Percentiles rank a stretch among this genome's conserved stretches.
These are phyloP conservation scores for Bedellia somnulentella DNA, from an alignment of 2,888 invertebrate species.

Conservation along the genomic window DNA sequence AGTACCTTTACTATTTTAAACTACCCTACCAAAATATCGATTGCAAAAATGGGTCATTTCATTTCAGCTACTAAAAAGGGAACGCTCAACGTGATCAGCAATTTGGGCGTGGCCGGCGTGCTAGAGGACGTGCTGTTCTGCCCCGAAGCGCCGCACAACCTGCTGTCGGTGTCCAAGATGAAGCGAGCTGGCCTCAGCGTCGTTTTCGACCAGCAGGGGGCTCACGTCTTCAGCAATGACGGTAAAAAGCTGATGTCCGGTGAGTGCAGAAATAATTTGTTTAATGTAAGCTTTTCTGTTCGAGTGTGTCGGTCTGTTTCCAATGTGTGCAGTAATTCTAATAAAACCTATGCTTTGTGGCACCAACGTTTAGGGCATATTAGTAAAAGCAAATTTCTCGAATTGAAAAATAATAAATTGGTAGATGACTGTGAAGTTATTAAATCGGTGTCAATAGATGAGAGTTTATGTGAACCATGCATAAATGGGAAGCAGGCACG, in stretches of 20 bases:
- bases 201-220: slow-evolving; percentile 16
- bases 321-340: slow-evolving; percentile 4
- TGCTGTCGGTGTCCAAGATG: slow-evolving; percentile 16
- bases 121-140: slow-evolving; percentile 15
- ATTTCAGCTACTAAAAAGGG: slow-evolving; percentile 18
- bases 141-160: slow-evolving; percentile 17
- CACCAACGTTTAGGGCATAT: slow-evolving; percentile 17
- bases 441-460: slow-evolving; percentile 7
- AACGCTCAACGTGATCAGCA: slow-evolving; percentile 14
- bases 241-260: slow-evolving; percentile 9
- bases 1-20: slow-evolving; percentile 10
- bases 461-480: slow-evolving; percentile 21
- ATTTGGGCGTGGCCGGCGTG: slow-evolving; percentile 12
- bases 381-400: slow-evolving; percentile 13
- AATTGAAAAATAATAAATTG: slow-evolving; percentile 11
- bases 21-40: slow-evolving; percentile 14
- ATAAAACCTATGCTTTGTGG: slow-evolving; percentile 14
- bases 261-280: slow-evolving; percentile 8
- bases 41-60: slow-evolving; percentile 17
- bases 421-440: slow-evolving; percentile 8
- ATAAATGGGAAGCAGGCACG: slow-evolving; percentile 22
- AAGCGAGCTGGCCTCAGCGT: slow-evolving; percentile 15
- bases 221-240: slow-evolving; percentile 7
- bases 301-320: slow-evolving; percentile 6
- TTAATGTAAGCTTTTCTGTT: slow-evolving; percentile 7